Evolutionary conservation across 2,797 vertebrate genomes (phyloP).

Genomic region (Melanotaenia boesemani): DNA sequence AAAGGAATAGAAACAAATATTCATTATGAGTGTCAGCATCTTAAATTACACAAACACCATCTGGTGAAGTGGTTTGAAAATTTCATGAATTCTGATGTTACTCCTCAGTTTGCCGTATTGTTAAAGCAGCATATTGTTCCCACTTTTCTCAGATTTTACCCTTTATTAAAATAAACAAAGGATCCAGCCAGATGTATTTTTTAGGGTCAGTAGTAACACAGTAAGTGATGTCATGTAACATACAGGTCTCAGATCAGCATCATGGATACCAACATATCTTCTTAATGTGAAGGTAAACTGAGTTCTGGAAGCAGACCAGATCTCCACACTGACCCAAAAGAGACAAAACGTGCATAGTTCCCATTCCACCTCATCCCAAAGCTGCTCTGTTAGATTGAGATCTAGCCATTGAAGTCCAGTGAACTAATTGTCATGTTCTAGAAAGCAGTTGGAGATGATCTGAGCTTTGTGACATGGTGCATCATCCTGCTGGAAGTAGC

Average conservation of each 20-base stretch:
- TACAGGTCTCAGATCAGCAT: slow-evolving; percentile 51
- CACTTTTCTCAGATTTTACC: slow-evolving; percentile 58
- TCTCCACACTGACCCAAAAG: slow-evolving; percentile 50
- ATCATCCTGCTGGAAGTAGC: slow-evolving; percentile 40
- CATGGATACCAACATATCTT: slow-evolving; percentile 69
- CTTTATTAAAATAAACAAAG: slow-evolving; percentile 48
- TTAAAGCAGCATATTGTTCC: slow-evolving; percentile 64
- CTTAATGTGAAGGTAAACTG: slow-evolving; percentile 67
- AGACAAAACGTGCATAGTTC: slow-evolving; percentile 47
- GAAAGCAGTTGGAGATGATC: too few relatives aligned
- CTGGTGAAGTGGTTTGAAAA: slow-evolving; percentile 72
- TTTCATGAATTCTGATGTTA: slow-evolving; percentile 64
- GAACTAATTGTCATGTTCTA: too few relatives aligned
- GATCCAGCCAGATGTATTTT: slow-evolving; percentile 70
- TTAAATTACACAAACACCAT: slow-evolving; percentile 81
- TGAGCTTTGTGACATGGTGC: too few relatives aligned
- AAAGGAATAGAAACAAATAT: slow-evolving; percentile 53
- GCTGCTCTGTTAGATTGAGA: too few relatives aligned
- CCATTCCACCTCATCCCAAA: too few relatives aligned
- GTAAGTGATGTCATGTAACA: slow-evolving; percentile 59
- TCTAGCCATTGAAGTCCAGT: too few relatives aligned
- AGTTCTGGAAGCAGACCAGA: slow-evolving; percentile 58
- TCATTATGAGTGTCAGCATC: slow-evolving; percentile 65
- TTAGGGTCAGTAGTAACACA: slow-evolving; percentile 75
- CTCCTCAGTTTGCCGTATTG: slow-evolving; percentile 27